These are phyloP conservation scores for Ctenicera cuprea DNA, from an alignment of 2,888 invertebrate species.

Conservation along the genomic window DNA sequence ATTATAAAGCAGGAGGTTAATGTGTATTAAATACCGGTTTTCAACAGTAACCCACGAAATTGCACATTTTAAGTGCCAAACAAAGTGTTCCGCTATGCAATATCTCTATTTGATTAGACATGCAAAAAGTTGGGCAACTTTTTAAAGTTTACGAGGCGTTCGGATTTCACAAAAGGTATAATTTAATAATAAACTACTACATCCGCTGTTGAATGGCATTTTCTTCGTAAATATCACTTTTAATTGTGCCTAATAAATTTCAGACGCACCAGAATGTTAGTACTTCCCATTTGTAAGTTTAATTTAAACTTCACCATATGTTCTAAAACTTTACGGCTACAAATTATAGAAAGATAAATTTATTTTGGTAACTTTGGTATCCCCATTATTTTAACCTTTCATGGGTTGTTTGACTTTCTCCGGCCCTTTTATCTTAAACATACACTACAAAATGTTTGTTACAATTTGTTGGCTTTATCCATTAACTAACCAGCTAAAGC, in stretches of 20 bases:
- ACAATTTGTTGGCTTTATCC: background rate
- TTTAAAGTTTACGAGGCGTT: background rate
- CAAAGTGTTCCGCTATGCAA: background rate
- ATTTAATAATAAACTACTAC: constrained; percentile 45
- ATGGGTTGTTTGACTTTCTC: constrained; percentile 25
- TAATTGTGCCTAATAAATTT: constrained; percentile 53
- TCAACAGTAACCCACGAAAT: background rate
- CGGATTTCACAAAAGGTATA: background rate
- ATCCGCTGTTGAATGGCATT: constrained; percentile 38
- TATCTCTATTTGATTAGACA: too few species aligned
- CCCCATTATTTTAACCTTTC: constrained; percentile 50
- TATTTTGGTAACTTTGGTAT: constrained; percentile 48
- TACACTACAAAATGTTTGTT: background rate
- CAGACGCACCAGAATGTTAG: constrained; percentile 46
- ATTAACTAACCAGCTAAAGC: too few species aligned
- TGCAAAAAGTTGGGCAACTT: too few species aligned
- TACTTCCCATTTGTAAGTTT: constrained; percentile 52
- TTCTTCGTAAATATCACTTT: constrained; percentile 48
- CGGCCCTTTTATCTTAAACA: constrained; percentile 1
- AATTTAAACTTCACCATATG: constrained; percentile 53
- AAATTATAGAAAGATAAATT: constrained; percentile 52
- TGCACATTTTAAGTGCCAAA: constrained; percentile 10
- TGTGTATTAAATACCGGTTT: constrained; percentile 2
- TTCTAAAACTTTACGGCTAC: constrained; percentile 53
- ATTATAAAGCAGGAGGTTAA: constrained; percentile 22